phyloP scores from a whole-genome alignment of 2,797 vertebrate species.

The Rhinogobio ventralis region DNA sequence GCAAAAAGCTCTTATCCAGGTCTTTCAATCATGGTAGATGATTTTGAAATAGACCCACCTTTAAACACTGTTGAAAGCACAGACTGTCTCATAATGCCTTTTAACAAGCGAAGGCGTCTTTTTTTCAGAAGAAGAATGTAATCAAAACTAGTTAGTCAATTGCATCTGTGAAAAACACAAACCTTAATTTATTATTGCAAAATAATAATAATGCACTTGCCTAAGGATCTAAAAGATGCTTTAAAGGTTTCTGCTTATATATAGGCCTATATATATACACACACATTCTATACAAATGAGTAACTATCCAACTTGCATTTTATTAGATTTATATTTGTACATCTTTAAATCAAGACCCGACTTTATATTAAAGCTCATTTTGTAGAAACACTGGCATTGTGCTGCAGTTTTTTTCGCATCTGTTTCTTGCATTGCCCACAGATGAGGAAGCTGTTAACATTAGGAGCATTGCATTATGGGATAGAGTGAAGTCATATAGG shows the following conservation, averaged over 20 bases:
- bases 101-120: slow-evolving; percentile 1
- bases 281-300: not conserved
- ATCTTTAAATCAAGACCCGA: not conserved
- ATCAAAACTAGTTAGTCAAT: not conserved
- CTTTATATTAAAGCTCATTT: not conserved
- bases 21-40: slow-evolving; percentile 30
- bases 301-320: not conserved
- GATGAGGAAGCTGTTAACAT: slow-evolving; percentile 25
- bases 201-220: not conserved
- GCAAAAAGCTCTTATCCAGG: slow-evolving; percentile 5
- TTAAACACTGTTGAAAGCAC: slow-evolving; percentile 22
- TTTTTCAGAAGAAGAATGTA: not conserved
- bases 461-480: slow-evolving; percentile 49
- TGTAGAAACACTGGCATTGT: not conserved
- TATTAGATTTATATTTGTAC: not conserved
- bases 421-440: slow-evolving; percentile 25
- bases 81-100: not conserved
- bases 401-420: not conserved
- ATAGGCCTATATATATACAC: not conserved
- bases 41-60: slow-evolving; percentile 12
- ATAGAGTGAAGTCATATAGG: slow-evolving; percentile 20
- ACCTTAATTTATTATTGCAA: slow-evolving; percentile 6
- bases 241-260: not conserved
- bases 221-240: not conserved
- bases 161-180: not conserved